phyloP scores from a whole-genome alignment of 2,113 vertebrate genomes.

The Callipepla californica region DNA sequence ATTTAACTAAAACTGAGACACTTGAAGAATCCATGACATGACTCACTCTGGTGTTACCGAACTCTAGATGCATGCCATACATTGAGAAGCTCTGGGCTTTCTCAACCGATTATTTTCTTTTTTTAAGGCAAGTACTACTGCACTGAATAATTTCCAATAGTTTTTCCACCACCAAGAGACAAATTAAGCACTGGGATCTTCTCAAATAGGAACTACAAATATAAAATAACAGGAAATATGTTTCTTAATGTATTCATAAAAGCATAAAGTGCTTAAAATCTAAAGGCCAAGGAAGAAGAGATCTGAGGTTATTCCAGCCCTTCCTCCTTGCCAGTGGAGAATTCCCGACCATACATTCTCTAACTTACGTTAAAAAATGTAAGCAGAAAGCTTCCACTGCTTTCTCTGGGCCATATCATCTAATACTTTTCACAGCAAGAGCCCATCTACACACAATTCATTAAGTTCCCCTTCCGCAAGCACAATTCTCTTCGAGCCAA shows the following conservation, averaged over 20 bases:
- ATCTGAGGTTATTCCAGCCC: not conserved
- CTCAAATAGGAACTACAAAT: not conserved
- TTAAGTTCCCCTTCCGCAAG: not conserved
- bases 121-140: not conserved
- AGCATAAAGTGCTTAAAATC: not conserved
- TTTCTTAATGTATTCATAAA: not conserved
- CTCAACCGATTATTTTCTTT: not conserved
- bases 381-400: not conserved
- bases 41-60: not conserved
- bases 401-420: not conserved
- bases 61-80: not conserved
- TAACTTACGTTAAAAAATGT: not conserved
- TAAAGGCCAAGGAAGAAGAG: not conserved
- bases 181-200: not conserved
- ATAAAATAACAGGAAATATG: not conserved
- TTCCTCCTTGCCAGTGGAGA: not conserved
- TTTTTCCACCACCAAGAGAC: not conserved
- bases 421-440: not conserved
- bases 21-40: not conserved
- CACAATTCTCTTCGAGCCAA: not conserved
- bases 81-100: not conserved
- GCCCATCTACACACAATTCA: not conserved
- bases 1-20: not conserved
- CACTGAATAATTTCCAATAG: not conserved
- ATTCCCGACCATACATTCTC: not conserved